phyloP scores from a whole-genome alignment of 2,797 vertebrate species.

The Manis javanica region DNA sequence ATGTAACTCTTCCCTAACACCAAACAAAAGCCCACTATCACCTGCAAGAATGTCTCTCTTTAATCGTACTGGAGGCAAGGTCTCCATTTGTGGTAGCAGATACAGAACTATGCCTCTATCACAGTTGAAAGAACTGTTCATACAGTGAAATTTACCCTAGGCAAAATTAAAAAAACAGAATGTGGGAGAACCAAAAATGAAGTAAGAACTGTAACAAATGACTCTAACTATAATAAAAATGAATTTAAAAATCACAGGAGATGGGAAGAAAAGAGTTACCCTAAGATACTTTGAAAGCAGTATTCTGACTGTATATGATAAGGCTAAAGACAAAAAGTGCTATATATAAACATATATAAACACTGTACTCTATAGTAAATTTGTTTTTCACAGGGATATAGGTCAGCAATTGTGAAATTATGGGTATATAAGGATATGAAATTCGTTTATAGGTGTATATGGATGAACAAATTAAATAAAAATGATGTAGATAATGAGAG shows the following conservation, averaged over 20 bases:
- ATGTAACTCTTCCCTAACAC: background rate
- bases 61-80: background rate
- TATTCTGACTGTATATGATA: background rate
- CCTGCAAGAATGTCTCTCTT: background rate
- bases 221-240: background rate
- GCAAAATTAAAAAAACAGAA: background rate
- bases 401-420: background rate
- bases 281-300: background rate
- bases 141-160: background rate
- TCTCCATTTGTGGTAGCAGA: background rate
- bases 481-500: background rate
- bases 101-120: background rate
- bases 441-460: background rate
- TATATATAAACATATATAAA: background rate
- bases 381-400: background rate
- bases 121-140: background rate
- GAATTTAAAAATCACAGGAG: background rate
- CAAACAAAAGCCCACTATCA: background rate
- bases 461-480: background rate
- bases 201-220: background rate
- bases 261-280: background rate
- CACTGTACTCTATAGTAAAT: background rate
- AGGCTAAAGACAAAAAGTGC: background rate
- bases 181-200: background rate
- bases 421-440: background rate